Evolutionary conservation across 2,113 vertebrate genomes (phyloP), one percentile per base, ranked within the genome.

Genomic region (Arothron firmamentum): DNA sequence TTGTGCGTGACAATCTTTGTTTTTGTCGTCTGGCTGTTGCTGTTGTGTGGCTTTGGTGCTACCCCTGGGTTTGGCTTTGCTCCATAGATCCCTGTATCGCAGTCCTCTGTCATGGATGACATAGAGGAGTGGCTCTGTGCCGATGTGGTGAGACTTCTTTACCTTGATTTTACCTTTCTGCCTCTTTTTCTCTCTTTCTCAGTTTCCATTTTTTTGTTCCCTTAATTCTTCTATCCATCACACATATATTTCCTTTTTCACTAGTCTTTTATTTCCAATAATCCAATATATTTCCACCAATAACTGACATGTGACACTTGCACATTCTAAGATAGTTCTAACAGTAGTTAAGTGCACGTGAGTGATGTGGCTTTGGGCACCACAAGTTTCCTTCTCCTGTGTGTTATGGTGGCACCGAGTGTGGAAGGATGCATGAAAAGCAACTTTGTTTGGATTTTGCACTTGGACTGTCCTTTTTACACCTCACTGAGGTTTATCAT

Each of bases 101-200:
- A 96, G 92, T 93, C 95, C 91, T 95, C 94, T 91, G 93, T 97
- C 92, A 97, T 98, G 95, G 95, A 98, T 93, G 95, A 98, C 93
- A 95, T 98, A 92, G 95, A 98, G 93, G 93, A 95, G 86, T 98
- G 95, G 95, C 95, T 98, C 91, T 91, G 94, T 93, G 93, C 93
- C 64, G 95, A 98, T 86, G 91, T 98, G 95, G 95, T 98, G 94
- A 96, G 97, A 95, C 68, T 82, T 80, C 73, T 91, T 92, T 77
- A 77, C 70, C 63, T 93, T 92, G 78, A 86, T 88, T 87, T 68
- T 56, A 52, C 83, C 47, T 69, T 54, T 45, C 59, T 65, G 18
- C 49, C 34, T 50, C 62, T 59, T 54, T 46, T n/a, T 62, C n/a
- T 52, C 52, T 64, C 19, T 60, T 14, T 59, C 20, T 68, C 48